Base-by-base conservation (phyloP, 2,113 vertebrate genomes). In the Elaphurus davidianus region DNA sequence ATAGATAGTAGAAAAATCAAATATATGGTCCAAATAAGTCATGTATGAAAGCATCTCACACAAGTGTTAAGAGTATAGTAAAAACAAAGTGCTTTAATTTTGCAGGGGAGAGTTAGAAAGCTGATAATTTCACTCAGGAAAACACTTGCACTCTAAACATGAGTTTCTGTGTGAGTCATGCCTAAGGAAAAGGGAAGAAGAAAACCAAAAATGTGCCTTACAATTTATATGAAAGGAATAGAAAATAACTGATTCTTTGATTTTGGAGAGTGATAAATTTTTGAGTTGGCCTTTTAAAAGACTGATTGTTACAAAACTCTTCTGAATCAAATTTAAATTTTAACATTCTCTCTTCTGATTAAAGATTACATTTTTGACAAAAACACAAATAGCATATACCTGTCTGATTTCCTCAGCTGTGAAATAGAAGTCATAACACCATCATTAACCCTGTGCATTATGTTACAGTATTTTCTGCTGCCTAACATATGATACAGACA, bases 291-390 rank as follows among this genome's bases (percentile, higher is more conserved):
- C 83, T 87, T 94, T 50, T 83, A 40, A 59, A 93, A 13, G 15
- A 36, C 21, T 90, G 36, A 62, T 19, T 60, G 84, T 76, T 47
- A 4, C 40, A 81, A 84, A 91, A 59, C 16, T 78, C 1, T 79
- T 94, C 55, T 90, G 50, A 95, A 71, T 91, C 54, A 15, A 88
- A 67, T 88, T 96, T 88, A 88, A 60, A 57, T 83, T 90, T 82
- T 67, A n/a, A 67, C 7, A 57, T 95, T 92, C 11, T 92, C 7
- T 88, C 8, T 21, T 94, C 30, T 23, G 14, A 50, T 55, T 83
- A 6, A 78, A 90, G 7, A 79, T 59, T 88, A 71, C 67, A 60
- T 6, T 85, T 82, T 13, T 50, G 16, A 15, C 7, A 33, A 43
- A 91, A 33, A 60, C 13, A 23, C 13, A 60, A 21, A 71, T 2